phyloP scores from a whole-genome alignment of 2,888 invertebrate species.

The Trichopria drosophilae region DNA sequence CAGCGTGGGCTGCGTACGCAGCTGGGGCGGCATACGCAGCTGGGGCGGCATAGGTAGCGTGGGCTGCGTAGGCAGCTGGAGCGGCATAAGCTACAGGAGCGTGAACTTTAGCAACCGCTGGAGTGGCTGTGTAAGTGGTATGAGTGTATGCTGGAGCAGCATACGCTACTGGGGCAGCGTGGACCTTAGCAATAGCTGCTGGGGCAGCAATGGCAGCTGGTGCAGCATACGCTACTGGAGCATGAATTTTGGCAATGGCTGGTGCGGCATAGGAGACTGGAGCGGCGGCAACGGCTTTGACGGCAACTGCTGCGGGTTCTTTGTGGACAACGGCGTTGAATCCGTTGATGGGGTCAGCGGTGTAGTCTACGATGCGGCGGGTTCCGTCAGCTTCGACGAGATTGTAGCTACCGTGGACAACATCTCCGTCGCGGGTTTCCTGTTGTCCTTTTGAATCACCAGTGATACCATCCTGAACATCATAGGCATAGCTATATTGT shows the following conservation, averaged over 20 bases:
- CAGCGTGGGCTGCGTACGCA: background rate
- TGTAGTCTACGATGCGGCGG: slow-evolving; percentile 42
- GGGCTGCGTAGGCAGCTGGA: background rate
- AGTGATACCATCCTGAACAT: slow-evolving; percentile 43
- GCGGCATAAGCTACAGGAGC: too few species aligned
- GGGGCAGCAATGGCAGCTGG: slow-evolving; percentile 41
- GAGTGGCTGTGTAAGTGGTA: background rate
- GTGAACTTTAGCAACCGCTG: background rate
- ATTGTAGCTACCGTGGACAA: slow-evolving; percentile 44
- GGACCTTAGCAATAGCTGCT: slow-evolving; percentile 21
- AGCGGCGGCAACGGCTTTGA: slow-evolving; percentile 55
- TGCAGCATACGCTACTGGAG: slow-evolving; percentile 38
- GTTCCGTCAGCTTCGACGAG: slow-evolving; percentile 43
- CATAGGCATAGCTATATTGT: slow-evolving; percentile 46
- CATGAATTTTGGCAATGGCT: slow-evolving; percentile 28
- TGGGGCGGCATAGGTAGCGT: background rate
- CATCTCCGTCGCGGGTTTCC: slow-evolving; percentile 44
- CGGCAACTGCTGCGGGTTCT: slow-evolving; percentile 41
- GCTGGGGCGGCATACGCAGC: too few species aligned
- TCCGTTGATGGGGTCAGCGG: slow-evolving; percentile 42
- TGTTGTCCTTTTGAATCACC: slow-evolving; percentile 45
- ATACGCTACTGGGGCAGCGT: slow-evolving; percentile 33
- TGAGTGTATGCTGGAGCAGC: slow-evolving; percentile 28
- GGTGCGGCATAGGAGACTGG: slow-evolving; percentile 58
- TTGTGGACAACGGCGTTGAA: slow-evolving; percentile 47